These are phyloP conservation scores for Hirundichthys speculiger DNA, from an alignment of 2,113 vertebrate species.

Conservation along the genomic window DNA sequence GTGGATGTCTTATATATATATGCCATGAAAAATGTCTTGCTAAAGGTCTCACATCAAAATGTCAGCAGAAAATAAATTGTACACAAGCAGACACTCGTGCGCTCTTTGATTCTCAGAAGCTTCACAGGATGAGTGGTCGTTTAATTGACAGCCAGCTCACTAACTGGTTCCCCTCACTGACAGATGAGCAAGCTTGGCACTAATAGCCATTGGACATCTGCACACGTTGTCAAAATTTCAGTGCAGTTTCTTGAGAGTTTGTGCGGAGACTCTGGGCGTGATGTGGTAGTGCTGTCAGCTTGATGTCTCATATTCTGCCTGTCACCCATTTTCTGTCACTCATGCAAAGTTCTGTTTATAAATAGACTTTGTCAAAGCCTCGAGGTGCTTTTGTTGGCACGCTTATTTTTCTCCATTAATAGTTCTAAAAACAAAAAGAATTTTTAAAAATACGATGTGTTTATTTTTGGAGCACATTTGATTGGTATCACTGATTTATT, in stretches of 20 bases:
- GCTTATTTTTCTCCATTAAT: slow-evolving; percentile 8
- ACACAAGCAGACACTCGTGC: slow-evolving; percentile 21
- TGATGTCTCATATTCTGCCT: slow-evolving; percentile 51
- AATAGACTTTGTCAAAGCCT: slow-evolving; percentile 28
- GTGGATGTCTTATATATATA: slow-evolving; percentile 26
- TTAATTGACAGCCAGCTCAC: slow-evolving; percentile 71
- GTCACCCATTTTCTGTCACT: slow-evolving; percentile 29
- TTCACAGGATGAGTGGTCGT: slow-evolving; percentile 44
- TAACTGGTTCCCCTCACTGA: slow-evolving; percentile 59
- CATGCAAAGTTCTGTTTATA: slow-evolving; percentile 47
- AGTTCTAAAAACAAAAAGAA: slow-evolving; percentile 1
- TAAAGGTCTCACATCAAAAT: slow-evolving; percentile 53
- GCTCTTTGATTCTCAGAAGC: slow-evolving; percentile 30
- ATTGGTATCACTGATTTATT: slow-evolving; percentile 3
- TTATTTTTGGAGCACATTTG: slow-evolving; percentile 9
- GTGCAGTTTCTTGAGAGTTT: slow-evolving; percentile 52
- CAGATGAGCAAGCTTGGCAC: slow-evolving; percentile 61
- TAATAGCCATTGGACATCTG: slow-evolving; percentile 72
- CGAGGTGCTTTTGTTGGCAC: slow-evolving; percentile 34
- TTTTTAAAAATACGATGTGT: background rate
- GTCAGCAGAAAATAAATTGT: slow-evolving; percentile 48
- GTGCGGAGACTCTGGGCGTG: slow-evolving; percentile 25
- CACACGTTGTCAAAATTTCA: slow-evolving; percentile 47
- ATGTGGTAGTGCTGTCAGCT: slow-evolving; percentile 62
- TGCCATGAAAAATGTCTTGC: slow-evolving; percentile 40